Base-by-base conservation (phyloP, 2,113 vertebrate species). In the Rhineura floridana region DNA sequence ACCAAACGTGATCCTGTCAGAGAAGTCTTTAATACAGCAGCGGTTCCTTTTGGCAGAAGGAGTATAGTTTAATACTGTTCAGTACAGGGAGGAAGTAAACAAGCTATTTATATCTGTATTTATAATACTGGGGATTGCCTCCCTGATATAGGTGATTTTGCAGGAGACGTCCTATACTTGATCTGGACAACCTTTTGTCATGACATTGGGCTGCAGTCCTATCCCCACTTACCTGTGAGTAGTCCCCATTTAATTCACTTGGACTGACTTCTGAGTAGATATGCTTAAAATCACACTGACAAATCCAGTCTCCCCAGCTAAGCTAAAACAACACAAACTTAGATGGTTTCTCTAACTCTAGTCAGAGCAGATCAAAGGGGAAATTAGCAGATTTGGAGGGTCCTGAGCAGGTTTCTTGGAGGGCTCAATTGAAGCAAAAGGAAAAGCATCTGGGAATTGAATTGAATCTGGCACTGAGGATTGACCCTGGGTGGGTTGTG, bases 91-190 rank as follows among this genome's bases (percentile, higher is more conserved):
- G 83, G 55, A 82, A 69, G 59, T 80, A 89, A 82, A 86, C 69
- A 81, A 55, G 84, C 69, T 87, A 87, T 87, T 87, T 81, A 87
- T 87, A 87, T 65, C 86, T 82, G 52, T 36, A 82, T 63, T 82
- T 82, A 63, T 75, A 82, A 87, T 82, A 42, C 52, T 75, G 7
- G 69, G 19, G 85, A 33, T 87, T 79, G 62, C 63, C 23, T 82
- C 50, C 80, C 42, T 75, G 79, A 76, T 76, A 63, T 11, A 62
- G 25, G 12, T 62, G 36, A 62, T 82, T 72, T 30, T 33, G 21
- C 55, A 59, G 50, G 42, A 44, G 36, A 87, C 33, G 7, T 25
- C 10, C 80, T 19, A 30, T 48, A 59, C 28, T 55, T 70, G n/a
- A 52, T 67, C 33, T 50, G n/a, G 44, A 48, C 33, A 10, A 67